These are phyloP conservation scores for Rhaphigaster nebulosa DNA, from an alignment of 2,888 invertebrate genomes.

Conservation along the genomic window DNA sequence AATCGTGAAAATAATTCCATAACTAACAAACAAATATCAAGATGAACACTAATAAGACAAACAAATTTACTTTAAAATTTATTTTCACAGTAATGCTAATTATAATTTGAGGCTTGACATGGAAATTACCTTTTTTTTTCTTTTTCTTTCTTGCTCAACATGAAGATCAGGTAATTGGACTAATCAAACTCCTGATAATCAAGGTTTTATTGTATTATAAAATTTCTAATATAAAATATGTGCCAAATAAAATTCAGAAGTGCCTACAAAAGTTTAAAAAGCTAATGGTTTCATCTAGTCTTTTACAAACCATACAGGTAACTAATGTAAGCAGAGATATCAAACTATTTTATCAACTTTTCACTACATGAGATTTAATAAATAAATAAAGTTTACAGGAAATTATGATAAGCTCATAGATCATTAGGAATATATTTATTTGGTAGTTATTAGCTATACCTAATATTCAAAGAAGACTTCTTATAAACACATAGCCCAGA, in stretches of 20 bases:
- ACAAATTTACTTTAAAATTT: too few relatives aligned
- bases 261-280: neutral
- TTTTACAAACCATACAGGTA: neutral
- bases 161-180: neutral
- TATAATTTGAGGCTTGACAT: too few relatives aligned
- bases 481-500: neutral
- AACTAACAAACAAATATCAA: too few relatives aligned
- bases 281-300: neutral
- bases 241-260: neutral
- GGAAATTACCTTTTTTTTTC: too few relatives aligned
- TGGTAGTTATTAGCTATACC: neutral
- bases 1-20: too few relatives aligned
- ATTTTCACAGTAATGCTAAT: too few relatives aligned
- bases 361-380: neutral
- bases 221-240: neutral
- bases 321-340: neutral
- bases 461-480: neutral
- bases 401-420: neutral
- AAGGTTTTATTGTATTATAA: conserved; percentile 28
- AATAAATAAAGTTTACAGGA: neutral
- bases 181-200: neutral
- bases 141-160: too few relatives aligned
- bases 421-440: neutral
- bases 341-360: neutral
- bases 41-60: too few relatives aligned